phyloP scores from a whole-genome alignment of 1,140 invertebrate genomes.

The Hyphantria cunea region DNA sequence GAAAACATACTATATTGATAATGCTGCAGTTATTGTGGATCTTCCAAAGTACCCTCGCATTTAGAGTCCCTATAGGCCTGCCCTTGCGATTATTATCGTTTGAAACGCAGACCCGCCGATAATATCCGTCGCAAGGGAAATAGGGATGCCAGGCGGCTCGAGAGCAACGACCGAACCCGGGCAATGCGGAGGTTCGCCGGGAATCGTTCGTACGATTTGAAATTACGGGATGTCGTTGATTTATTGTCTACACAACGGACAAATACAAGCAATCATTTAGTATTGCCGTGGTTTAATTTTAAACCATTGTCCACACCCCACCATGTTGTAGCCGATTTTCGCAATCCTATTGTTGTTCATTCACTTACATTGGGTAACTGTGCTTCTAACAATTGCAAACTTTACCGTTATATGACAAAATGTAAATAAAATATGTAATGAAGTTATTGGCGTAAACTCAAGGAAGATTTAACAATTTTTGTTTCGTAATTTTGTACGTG shows the following conservation, averaged over 20 bases:
- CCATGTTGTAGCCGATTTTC: conserved; percentile 1
- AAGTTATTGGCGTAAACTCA: too few species aligned
- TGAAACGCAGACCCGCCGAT: conserved; percentile 37
- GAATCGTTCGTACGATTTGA: too few species aligned
- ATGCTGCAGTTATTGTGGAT: too few species aligned
- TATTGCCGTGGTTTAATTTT: conserved; percentile 8
- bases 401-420: not conserved
- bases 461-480: too few species aligned
- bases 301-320: conserved; percentile 14
- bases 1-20: too few species aligned
- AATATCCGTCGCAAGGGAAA: conserved; percentile 44
- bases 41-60: conserved; percentile 35
- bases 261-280: conserved; percentile 9
- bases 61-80: conserved; percentile 42
- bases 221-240: conserved; percentile 31
- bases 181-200: not conserved
- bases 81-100: conserved; percentile 49
- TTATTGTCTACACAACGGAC: conserved; percentile 26
- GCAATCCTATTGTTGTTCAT: conserved; percentile 12
- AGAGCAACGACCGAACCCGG: conserved; percentile 39
- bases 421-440: too few species aligned
- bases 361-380: conserved; percentile 1
- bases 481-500: too few species aligned
- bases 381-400: conserved; percentile 1
- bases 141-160: conserved; percentile 38